Evolutionary conservation across 2,797 vertebrate species (phyloP).

Genomic region (Pangasius macronema): DNA sequence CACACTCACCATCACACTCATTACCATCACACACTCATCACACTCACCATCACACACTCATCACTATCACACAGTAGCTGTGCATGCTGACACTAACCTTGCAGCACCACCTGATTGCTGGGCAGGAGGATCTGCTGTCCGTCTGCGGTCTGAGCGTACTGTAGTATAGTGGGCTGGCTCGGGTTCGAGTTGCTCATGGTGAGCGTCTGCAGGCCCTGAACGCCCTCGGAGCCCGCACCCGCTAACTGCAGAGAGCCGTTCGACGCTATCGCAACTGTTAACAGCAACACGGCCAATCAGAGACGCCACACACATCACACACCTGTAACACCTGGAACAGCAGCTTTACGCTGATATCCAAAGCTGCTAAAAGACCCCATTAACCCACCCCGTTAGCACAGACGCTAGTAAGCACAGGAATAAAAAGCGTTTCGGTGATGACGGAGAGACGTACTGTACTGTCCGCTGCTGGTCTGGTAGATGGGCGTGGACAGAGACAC

Average conservation of each 20-base stretch:
- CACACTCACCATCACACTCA: background rate
- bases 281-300: background rate
- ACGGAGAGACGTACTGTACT: conserved; percentile 85
- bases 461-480: conserved; percentile 98
- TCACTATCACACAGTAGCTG: background rate
- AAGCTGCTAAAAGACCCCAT: background rate
- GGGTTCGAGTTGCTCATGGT: conserved; percentile 89
- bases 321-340: background rate
- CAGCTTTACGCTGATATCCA: background rate
- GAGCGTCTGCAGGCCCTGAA: conserved; percentile 93
- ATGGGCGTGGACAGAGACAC: conserved; percentile 98
- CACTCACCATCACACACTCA: background rate
- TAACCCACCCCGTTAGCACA: background rate
- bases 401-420: background rate
- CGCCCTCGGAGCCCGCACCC: conserved; percentile 93
- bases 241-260: conserved; percentile 97
- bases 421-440: background rate
- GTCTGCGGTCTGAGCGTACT: conserved; percentile 97
- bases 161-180: conserved; percentile 89
- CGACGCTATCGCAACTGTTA: conserved; percentile 94
- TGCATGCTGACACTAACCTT: conserved; percentile 78
- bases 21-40: background rate
- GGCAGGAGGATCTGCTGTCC: conserved; percentile 98
- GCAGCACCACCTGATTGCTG: conserved; percentile 97
- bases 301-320: background rate